Evolutionary conservation across 2,797 vertebrate species (phyloP), one percentile per base, ranked within the genome.

Genomic region (Tinamus major): DNA sequence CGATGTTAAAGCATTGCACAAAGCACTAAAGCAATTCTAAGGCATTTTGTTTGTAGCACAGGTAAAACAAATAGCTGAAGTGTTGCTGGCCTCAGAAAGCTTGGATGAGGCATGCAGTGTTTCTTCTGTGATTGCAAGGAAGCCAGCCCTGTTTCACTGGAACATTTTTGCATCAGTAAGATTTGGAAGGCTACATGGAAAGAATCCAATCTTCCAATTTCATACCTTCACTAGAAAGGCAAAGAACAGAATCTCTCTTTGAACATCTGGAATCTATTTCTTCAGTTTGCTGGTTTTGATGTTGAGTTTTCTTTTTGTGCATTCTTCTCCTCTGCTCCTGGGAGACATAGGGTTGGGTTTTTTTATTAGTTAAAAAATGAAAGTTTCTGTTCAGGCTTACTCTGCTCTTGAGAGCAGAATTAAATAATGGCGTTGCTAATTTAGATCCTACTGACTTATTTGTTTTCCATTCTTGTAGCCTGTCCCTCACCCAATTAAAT

Each of bases 231-330:
- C n/a, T 85, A 46, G 49, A 86, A 72, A 61, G 31, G 46, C 58
- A 56, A 69, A 44, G 79, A 62, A 87, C 91, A 91, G 8, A 86
- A 86, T 83, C 39, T 87, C 26, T 16, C 68, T 85, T 69, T 92
- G 72, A 53, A 91, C 87, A 95, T 95, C 85, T 96, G 94, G 89
- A 88, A 89, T 81, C 16, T 84, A 17, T 95, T 96, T 89, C 51
- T 93, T 84, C 31, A 41, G 29, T 83, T 89, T 85, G 59, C 68
- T 92, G 42, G 75, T 61, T 71, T 13, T 81, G 64, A 64, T 92
- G 53, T 69, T 76, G 27, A 39, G 14, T 72, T 88, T 85, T 86
- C 33, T 19, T 87, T 85, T 89, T 64, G 89, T 83, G 90, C 51
- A 35, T 92, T 92, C 29, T 89, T 69, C n/a, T 92, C n/a, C 42